Conservation (phyloP, 23 tunicate species). For the Styela clava region DNA sequence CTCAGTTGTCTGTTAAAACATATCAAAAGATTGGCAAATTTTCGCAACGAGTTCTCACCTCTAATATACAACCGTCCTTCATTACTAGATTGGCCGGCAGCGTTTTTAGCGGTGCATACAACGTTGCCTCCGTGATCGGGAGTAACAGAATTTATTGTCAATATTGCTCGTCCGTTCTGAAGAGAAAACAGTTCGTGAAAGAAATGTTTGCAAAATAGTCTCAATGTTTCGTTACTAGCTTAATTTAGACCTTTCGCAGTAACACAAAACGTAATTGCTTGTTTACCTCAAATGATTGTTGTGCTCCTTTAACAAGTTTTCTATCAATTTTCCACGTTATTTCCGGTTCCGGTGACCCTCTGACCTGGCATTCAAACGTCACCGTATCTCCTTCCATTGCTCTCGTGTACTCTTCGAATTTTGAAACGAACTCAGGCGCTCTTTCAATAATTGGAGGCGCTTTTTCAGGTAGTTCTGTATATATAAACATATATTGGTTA, state of each 20-base stretch:
- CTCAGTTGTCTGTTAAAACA: too few relatives aligned
- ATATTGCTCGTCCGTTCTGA: constrained; percentile 50
- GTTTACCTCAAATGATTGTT: constrained; percentile 39
- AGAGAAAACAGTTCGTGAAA: background rate
- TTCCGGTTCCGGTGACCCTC: constrained; percentile 73
- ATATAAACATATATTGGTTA: background rate
- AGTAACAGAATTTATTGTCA: constrained; percentile 46
- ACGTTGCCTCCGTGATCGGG: constrained; percentile 56
- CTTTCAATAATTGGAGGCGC: constrained; percentile 17
- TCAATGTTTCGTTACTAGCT: background rate
- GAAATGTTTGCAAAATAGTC: background rate
- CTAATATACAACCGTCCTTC: constrained; percentile 81
- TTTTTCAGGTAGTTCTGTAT: constrained; percentile 23
- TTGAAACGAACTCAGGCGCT: constrained; percentile 60
- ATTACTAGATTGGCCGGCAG: constrained; percentile 58
- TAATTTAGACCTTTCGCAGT: too few relatives aligned
- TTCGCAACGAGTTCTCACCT: too few relatives aligned
- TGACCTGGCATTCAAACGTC: constrained; percentile 45
- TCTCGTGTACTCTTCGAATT: constrained; percentile 72
- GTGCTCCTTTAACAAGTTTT: constrained; percentile 52
- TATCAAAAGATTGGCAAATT: too few relatives aligned
- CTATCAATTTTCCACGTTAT: constrained; percentile 66
- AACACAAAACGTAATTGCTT: too few relatives aligned
- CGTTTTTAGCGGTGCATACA: constrained; percentile 53
- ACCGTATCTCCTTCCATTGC: constrained; percentile 85